phyloP scores from a whole-genome alignment of 2,113 vertebrate species.

The Rhinolophus sinicus region DNA sequence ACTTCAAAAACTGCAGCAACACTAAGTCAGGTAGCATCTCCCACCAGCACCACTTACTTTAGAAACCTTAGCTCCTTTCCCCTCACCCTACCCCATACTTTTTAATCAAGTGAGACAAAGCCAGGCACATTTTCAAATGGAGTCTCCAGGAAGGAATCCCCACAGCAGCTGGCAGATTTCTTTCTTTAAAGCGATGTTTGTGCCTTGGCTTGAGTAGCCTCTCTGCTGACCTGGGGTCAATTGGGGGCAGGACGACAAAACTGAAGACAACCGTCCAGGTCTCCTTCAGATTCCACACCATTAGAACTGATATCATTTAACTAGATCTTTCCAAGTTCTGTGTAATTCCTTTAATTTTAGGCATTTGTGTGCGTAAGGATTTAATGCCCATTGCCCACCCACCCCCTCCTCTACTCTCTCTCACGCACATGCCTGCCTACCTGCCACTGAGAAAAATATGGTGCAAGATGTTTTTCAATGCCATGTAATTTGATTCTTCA shows the following conservation, averaged over 20 bases:
- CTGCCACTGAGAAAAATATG: background rate
- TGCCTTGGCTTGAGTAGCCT: no score
- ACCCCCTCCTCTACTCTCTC: no score
- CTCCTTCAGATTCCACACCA: rapidly evolving
- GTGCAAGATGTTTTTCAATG: background rate
- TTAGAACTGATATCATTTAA: rapidly evolving
- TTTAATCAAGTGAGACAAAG: background rate
- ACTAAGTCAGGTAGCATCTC: background rate
- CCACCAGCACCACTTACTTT: background rate
- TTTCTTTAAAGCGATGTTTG: background rate
- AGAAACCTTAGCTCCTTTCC: background rate
- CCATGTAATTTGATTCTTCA: background rate
- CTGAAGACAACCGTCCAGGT: rapidly evolving
- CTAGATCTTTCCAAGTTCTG: background rate
- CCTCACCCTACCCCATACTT: no score
- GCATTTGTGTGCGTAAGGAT: background rate
- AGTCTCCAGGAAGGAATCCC: background rate
- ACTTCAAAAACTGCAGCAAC: background rate
- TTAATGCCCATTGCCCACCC: no score
- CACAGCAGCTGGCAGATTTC: rapidly evolving
- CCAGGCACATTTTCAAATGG: rapidly evolving
- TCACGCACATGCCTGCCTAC: no score
- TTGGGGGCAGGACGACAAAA: rapidly evolving
- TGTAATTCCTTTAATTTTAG: background rate
- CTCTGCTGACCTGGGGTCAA: background rate